phyloP scores from a whole-genome alignment of 2,888 invertebrate genomes.

The Polydesmus complanatus region DNA sequence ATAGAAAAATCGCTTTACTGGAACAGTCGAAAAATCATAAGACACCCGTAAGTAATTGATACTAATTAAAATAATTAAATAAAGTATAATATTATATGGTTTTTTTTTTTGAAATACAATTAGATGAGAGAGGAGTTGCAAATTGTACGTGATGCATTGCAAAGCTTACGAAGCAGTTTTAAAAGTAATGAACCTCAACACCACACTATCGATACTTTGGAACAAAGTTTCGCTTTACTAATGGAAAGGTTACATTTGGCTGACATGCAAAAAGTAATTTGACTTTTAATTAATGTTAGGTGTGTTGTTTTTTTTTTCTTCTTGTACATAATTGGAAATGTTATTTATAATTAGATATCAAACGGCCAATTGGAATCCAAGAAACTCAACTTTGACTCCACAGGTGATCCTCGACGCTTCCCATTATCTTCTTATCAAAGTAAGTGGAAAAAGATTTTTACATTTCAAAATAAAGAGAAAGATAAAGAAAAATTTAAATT shows the following conservation, averaged over 20 bases:
- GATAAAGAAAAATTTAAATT: too few species aligned
- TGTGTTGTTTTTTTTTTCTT: too few species aligned
- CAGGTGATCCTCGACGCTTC: conserved; percentile 25
- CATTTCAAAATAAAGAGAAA: too few species aligned
- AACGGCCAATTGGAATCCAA: conserved; percentile 6
- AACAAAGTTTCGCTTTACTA: conserved; percentile 32
- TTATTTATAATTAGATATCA: conserved; percentile 7
- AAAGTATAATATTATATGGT: neutral
- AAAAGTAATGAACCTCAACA: conserved; percentile 30
- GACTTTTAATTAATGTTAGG: neutral
- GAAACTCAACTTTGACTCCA: conserved; percentile 26
- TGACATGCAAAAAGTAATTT: conserved; percentile 18
- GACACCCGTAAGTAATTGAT: conserved; percentile 11
- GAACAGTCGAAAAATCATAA: conserved; percentile 14
- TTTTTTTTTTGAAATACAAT: neutral
- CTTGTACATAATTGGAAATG: neutral
- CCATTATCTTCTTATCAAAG: conserved; percentile 26
- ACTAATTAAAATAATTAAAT: neutral
- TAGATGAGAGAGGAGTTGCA: conserved; percentile 28
- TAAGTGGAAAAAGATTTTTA: too few species aligned
- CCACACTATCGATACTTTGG: conserved; percentile 33
- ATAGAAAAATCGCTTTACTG: conserved; percentile 15
- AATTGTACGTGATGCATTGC: conserved; percentile 32
- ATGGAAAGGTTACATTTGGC: conserved; percentile 29
- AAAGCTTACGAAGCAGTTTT: conserved; percentile 30